phyloP scores from a whole-genome alignment of 2,113 vertebrate species.

The Microcebus tavaratra region DNA sequence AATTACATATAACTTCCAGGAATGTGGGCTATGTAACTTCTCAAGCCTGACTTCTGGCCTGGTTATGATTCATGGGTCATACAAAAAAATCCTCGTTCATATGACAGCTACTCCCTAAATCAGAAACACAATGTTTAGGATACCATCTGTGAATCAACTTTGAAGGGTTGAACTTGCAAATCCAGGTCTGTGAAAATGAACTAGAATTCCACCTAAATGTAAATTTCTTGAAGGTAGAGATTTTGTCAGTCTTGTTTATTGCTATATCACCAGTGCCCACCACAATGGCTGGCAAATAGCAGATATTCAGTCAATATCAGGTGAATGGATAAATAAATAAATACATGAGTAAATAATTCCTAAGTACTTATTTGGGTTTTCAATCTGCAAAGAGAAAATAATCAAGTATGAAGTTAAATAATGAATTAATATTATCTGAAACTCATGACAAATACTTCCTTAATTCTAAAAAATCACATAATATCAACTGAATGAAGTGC shows the following conservation, averaged over 20 bases:
- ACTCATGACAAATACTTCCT: not conserved
- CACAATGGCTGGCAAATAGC: not conserved
- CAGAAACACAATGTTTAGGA: not conserved
- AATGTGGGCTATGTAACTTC: conserved; percentile 4
- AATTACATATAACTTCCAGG: not conserved
- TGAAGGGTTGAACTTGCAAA: not conserved
- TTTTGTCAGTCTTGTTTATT: not conserved
- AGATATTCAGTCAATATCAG: not conserved
- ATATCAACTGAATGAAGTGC: not conserved
- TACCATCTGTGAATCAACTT: not conserved
- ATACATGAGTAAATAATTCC: conserved; percentile 22
- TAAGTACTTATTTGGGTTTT: not conserved
- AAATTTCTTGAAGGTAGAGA: not conserved
- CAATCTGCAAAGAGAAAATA: conserved; percentile 21
- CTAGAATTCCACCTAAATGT: not conserved
- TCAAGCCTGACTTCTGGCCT: not conserved
- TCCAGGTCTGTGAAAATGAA: not conserved
- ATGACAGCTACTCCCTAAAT: not conserved
- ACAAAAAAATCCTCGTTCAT: not conserved
- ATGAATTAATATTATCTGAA: conserved; percentile 8
- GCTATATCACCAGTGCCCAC: not conserved
- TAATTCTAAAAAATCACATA: not conserved
- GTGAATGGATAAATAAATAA: not conserved
- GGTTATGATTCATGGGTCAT: not conserved
- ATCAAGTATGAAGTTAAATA: conserved; percentile 6